phyloP scores from a whole-genome alignment of 2,888 invertebrate species.

The Emmelina monodactyla region DNA sequence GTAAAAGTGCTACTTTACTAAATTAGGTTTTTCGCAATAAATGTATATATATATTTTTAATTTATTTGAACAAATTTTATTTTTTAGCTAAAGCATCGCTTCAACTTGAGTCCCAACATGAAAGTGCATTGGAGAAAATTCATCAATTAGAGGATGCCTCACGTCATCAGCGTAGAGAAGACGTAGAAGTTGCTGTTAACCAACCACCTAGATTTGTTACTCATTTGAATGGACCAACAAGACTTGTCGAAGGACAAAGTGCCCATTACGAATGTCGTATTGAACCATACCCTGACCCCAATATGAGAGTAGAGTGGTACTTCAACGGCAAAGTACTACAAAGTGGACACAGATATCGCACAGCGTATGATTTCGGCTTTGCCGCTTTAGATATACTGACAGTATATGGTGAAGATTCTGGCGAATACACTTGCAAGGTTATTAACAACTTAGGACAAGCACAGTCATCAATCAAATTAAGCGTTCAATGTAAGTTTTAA shows the following conservation, averaged over 20 bases:
- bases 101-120: conserved; percentile 88
- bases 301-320: conserved; percentile 91
- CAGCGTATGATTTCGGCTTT: conserved; percentile 96
- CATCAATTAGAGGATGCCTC: conserved; percentile 84
- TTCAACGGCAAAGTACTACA: conserved; percentile 90
- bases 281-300: conserved; percentile 90
- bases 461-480: conserved; percentile 79
- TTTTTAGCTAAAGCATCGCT: conserved; percentile 83
- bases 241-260: conserved; percentile 85
- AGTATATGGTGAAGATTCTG: conserved; percentile 93
- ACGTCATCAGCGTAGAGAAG: conserved; percentile 81
- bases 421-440: conserved; percentile 88
- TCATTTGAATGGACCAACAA: conserved; percentile 85
- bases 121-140: conserved; percentile 86
- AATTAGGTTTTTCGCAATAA: too few species aligned
- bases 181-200: conserved; percentile 80
- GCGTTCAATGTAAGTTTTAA: conserved; percentile 84
- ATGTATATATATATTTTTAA: too few species aligned
- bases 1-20: conserved; percentile 23
- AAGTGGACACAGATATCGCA: conserved; percentile 90
- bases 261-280: conserved; percentile 93
- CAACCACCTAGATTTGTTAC: conserved; percentile 87
- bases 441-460: conserved; percentile 88
- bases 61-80: conserved; percentile 6
- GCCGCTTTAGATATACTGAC: conserved; percentile 94